Percentiles rank a stretch among this genome's conserved stretches.
phyloP scores from a whole-genome alignment of 2,797 vertebrate genomes.

The Oreochromis mossambicus region DNA sequence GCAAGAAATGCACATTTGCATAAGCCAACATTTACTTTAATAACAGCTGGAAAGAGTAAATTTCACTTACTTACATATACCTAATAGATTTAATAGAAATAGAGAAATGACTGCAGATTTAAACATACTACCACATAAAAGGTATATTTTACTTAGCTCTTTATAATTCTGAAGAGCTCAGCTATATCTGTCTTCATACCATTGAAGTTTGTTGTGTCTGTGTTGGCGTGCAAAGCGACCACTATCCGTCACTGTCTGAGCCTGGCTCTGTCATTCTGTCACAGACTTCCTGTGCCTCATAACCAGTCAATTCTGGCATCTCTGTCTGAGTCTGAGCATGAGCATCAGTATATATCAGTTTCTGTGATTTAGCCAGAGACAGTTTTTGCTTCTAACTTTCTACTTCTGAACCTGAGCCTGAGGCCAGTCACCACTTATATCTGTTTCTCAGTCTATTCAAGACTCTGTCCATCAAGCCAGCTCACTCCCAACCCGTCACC shows the following conservation, averaged over 20 bases:
- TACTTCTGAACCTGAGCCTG: not conserved
- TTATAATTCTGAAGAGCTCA: not conserved
- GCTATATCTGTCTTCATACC: not conserved
- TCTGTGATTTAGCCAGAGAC: not conserved
- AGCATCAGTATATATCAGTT: not conserved
- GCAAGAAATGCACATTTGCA: not conserved
- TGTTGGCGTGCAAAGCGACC: not conserved
- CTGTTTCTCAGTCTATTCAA: not conserved
- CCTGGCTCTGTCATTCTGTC: not conserved
- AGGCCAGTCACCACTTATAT: not conserved
- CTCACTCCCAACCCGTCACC: not conserved
- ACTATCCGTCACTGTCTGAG: not conserved
- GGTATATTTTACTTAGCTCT: not conserved
- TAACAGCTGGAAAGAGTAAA: slow-evolving; percentile 1
- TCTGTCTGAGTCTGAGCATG: not conserved
- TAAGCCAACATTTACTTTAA: slow-evolving; percentile 2
- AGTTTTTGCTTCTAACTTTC: not conserved
- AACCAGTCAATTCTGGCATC: not conserved
- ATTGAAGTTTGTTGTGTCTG: not conserved
- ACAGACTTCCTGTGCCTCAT: not conserved
- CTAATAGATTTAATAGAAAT: not conserved
- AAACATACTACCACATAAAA: not conserved
- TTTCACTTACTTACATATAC: not conserved
- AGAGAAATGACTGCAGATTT: not conserved
- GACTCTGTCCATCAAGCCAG: not conserved